phyloP scores from a whole-genome alignment of 92 coral and sea anemone genomes.

The Galaxea fascicularis region DNA sequence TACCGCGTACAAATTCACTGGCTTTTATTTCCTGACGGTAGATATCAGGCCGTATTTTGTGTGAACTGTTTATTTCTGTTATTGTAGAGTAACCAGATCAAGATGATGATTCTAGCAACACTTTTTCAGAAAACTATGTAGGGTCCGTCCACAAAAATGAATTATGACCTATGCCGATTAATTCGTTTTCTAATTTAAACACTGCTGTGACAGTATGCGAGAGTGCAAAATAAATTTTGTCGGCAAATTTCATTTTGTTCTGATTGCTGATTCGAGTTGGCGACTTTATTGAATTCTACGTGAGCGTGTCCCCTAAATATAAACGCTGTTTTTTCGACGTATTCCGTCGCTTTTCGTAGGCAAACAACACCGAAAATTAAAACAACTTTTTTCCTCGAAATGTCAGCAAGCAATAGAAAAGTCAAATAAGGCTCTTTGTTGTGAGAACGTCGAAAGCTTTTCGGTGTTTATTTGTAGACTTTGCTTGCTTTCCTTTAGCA shows the following conservation, averaged over 20 bases:
- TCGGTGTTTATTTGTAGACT: conserved; percentile 17
- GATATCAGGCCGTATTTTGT: conserved; percentile 1
- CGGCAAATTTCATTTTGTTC: conserved; percentile 46
- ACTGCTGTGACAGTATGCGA: conserved; percentile 60
- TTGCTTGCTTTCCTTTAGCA: background rate
- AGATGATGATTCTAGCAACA: background rate
- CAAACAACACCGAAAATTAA: conserved; percentile 22
- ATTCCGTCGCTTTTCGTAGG: conserved; percentile 28
- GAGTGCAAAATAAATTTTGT: conserved; percentile 33
- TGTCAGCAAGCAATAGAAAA: conserved; percentile 47
- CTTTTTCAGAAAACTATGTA: conserved; percentile 21
- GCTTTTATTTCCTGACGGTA: background rate
- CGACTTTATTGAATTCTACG: background rate
- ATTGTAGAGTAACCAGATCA: conserved; percentile 32
- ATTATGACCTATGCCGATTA: conserved; percentile 49
- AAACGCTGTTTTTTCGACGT: background rate
- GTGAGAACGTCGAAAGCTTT: conserved; percentile 10
- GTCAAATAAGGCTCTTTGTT: conserved; percentile 44
- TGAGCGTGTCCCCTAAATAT: background rate
- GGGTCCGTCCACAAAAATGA: conserved; percentile 39
- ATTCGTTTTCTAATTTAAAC: conserved; percentile 62
- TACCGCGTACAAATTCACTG: conserved; percentile 17
- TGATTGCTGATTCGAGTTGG: conserved; percentile 15
- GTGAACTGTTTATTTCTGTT: conserved; percentile 13
- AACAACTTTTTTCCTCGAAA: conserved; percentile 28